These are phyloP conservation scores for Pseudoatta argentina DNA, from an alignment of 1,140 invertebrate genomes.

Conservation along the genomic window DNA sequence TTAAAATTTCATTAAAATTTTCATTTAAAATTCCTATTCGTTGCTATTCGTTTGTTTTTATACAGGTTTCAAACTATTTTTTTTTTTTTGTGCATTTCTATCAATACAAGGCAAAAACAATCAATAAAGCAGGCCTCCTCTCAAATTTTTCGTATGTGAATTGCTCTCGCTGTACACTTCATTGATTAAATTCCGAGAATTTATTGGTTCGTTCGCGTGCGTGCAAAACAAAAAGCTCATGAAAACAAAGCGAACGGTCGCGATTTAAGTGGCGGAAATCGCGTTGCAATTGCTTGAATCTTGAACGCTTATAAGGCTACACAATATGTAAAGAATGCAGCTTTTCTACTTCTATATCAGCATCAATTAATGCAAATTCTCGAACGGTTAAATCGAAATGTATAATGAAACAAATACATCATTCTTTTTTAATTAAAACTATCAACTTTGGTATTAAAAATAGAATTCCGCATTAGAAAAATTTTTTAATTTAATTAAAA, in stretches of 20 bases:
- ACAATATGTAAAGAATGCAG: not conserved
- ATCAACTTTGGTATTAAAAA: not conserved
- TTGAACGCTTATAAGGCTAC: slow-evolving; percentile 13
- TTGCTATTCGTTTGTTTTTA: slow-evolving; percentile 6
- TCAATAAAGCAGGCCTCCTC: slow-evolving; percentile 3
- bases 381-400: not conserved
- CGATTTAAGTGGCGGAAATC: slow-evolving; percentile 40
- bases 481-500: not conserved
- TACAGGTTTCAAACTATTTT: not conserved
- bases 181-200: slow-evolving; percentile 60
- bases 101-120: slow-evolving; percentile 23
- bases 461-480: not conserved
- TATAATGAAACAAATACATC: not conserved
- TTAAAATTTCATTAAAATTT: not conserved
- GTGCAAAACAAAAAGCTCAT: slow-evolving; percentile 21
- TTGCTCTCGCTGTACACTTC: slow-evolving; percentile 14
- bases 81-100: not conserved
- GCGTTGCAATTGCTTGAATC: slow-evolving; percentile 38
- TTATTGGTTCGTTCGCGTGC: slow-evolving; percentile 36
- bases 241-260: slow-evolving; percentile 35
- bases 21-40: not conserved
- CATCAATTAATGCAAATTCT: not conserved
- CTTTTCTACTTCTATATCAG: not conserved
- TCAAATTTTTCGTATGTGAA: slow-evolving; percentile 50
- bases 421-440: not conserved